Percentiles rank a stretch among this genome's conserved stretches.
Conservation (phyloP, 2,888 invertebrate species). For the Choristoneura rosaceana region DNA sequence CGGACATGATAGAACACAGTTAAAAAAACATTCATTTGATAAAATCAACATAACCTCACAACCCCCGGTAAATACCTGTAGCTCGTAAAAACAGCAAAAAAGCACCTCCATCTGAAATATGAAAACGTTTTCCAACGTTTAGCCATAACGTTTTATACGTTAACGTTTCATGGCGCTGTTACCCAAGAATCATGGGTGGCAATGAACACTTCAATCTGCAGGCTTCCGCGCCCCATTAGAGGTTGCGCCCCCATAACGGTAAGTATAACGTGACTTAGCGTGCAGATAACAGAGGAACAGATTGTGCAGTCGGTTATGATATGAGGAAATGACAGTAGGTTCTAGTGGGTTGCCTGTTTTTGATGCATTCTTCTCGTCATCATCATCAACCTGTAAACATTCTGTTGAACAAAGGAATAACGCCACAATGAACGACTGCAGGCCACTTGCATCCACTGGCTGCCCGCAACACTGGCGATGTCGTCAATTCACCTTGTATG, state of each 20-base stretch:
- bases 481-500: too few relatives aligned
- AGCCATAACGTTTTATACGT: constrained; percentile 26
- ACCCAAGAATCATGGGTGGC: constrained; percentile 31
- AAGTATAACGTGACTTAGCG: background rate
- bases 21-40: too few relatives aligned
- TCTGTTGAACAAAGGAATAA: too few relatives aligned
- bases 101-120: constrained; percentile 10
- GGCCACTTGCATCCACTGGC: too few relatives aligned
- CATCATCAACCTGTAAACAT: too few relatives aligned
- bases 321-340: background rate
- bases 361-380: too few relatives aligned
- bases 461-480: too few relatives aligned
- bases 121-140: constrained; percentile 27
- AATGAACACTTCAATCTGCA: constrained; percentile 49
- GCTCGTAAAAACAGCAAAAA: constrained; percentile 1
- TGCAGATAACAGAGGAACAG: constrained; percentile 1
- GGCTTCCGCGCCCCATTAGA: constrained; percentile 29
- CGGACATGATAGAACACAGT: too few relatives aligned
- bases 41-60: too few relatives aligned
- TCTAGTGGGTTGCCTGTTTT: background rate
- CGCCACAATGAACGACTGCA: too few relatives aligned
- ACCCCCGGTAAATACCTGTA: too few relatives aligned
- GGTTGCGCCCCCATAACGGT: constrained; percentile 18
- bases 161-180: constrained; percentile 25
- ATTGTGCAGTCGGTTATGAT: constrained; percentile 1